Evolutionary conservation across 2,113 vertebrate genomes (phyloP), one percentile per base, ranked within the genome.

Genomic region (Misgurnus anguillicaudatus): DNA sequence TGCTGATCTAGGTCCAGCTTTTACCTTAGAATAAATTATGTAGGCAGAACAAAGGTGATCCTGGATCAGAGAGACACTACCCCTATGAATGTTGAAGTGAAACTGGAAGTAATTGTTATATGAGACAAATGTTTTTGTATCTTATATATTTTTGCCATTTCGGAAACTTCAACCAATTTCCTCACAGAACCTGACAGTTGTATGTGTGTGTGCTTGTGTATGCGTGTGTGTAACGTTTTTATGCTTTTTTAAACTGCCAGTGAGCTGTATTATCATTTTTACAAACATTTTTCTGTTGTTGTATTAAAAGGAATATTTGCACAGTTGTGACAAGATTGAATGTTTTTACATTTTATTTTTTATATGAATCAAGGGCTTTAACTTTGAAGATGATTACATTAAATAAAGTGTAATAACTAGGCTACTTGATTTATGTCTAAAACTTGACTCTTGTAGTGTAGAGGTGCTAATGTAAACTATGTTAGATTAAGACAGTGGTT

Each of bases 251-350:
- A 8, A 19, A 6, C 8, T 57, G 53, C 6, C 9, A 5, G 17
- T 57, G 53, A 55, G 16, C 36, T 36, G 8, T 71, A 71, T 71
- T 57, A 10, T 71, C 36, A 57, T 71, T 5, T 55, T 70, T 57
- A 71, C 31, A 57, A 57, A 39, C 36, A 41, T 14, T 7, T 5
- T 31, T 31, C 24, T 6, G 51, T 38, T 71, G 48, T 41, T 72
- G 5, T 41, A 53, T 58, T 11, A 58, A 53, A 55, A 60, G 61
- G 4, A 24, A 21, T 47, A 79, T 79, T 79, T 79, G 6, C 77
- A 71, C 17, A 16, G 24, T 65, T 53, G 16, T 72, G 14, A 55
- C 9, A 19, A 9, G 36, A 55, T 4, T 45, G 36, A 42, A 75
- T 69, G 42, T 61, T 63, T 68, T 39, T 42, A 63, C 9, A 9